Evolutionary conservation across 1,140 invertebrate genomes (phyloP).

Genomic region (Diabrotica virgifera): DNA sequence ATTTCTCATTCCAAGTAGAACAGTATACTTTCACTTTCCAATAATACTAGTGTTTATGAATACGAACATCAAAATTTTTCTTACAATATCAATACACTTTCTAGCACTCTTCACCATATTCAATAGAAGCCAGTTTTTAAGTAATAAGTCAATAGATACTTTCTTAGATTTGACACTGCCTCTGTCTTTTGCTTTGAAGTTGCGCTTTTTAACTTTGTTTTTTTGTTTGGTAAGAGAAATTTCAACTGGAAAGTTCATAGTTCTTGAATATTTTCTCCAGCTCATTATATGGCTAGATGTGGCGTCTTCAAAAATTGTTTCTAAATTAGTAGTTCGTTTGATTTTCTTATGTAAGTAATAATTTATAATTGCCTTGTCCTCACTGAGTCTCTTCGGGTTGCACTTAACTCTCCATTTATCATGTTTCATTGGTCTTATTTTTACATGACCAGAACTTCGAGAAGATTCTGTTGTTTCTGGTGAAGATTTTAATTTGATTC

Average conservation of each 20-base stretch:
- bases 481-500: no score
- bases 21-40: no score
- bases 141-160: constrained; percentile 9
- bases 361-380: constrained; percentile 19
- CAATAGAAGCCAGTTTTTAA: constrained; percentile 11
- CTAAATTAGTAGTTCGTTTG: constrained; percentile 19
- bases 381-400: constrained; percentile 19
- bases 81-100: no score
- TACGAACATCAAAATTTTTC: no score
- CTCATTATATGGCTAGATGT: constrained; percentile 19
- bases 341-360: constrained; percentile 26
- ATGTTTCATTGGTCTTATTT: constrained; percentile 10
- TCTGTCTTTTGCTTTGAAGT: constrained; percentile 19
- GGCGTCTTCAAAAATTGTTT: constrained; percentile 27
- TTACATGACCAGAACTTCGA: constrained; percentile 11
- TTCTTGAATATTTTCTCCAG: constrained; percentile 17
- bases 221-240: constrained; percentile 11
- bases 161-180: not conserved
- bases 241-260: constrained; percentile 18
- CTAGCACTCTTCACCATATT: not conserved
- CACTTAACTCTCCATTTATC: constrained; percentile 11
- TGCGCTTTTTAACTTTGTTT: constrained; percentile 20
- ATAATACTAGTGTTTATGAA: no score
- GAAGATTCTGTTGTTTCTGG: not conserved
- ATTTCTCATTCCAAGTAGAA: no score